Evolutionary conservation across 2,113 vertebrate species (phyloP).

Genomic region (Syngnathus scovelli): DNA sequence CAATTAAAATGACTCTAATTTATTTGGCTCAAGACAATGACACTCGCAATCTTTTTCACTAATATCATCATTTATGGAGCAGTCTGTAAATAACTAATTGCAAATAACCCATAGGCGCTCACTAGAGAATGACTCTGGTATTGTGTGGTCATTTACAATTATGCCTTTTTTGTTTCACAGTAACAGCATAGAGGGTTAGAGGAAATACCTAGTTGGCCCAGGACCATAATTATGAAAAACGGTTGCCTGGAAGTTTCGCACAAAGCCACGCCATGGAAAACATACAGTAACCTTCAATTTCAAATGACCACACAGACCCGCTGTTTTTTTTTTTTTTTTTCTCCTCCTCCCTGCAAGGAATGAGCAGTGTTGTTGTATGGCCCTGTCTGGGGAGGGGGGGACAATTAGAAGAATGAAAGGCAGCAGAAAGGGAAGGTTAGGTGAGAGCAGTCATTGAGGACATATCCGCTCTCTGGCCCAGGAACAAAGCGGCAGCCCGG

Average conservation of each 20-base stretch:
- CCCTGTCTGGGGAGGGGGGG: neutral
- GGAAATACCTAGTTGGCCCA: neutral
- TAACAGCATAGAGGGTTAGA: neutral
- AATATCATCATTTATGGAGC: no score
- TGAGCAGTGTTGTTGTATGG: neutral
- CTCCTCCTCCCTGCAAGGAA: neutral
- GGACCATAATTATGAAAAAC: neutral
- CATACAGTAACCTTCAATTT: neutral
- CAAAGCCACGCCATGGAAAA: neutral
- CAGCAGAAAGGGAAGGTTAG: slow-evolving; percentile 15
- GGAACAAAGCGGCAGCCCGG: slow-evolving; percentile 63
- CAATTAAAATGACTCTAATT: no score
- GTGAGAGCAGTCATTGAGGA: slow-evolving; percentile 46
- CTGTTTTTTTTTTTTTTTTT: neutral
- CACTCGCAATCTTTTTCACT: no score
- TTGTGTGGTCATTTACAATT: no score
- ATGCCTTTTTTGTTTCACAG: neutral
- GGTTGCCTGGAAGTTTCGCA: neutral
- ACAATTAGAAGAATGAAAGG: slow-evolving; percentile 15
- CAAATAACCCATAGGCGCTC: no score
- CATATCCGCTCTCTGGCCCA: slow-evolving; percentile 55
- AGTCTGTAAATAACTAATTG: no score
- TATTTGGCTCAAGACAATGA: no score
- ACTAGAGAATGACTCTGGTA: no score
- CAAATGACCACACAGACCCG: neutral